phyloP scores from a whole-genome alignment of 2,797 vertebrate species.

The Spizella passerina region DNA sequence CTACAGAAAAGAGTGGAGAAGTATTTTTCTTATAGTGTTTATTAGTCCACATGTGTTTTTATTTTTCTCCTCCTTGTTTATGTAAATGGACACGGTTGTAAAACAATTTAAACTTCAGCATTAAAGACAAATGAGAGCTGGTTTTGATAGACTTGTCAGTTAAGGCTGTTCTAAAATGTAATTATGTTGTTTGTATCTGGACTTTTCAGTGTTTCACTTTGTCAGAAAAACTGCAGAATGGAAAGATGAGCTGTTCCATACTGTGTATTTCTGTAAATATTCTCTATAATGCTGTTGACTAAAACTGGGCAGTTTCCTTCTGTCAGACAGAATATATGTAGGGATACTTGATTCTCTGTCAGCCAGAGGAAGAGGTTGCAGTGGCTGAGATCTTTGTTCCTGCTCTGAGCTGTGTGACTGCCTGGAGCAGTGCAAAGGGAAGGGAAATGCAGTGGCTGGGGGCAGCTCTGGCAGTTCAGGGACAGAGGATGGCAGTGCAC shows the following conservation, averaged over 20 bases:
- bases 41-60: neutral
- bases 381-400: neutral
- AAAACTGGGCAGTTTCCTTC: neutral
- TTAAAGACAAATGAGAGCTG: neutral
- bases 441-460: neutral
- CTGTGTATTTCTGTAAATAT: neutral
- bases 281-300: neutral
- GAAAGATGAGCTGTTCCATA: neutral
- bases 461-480: neutral
- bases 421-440: neutral
- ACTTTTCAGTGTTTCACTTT: neutral
- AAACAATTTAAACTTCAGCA: neutral
- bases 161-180: neutral
- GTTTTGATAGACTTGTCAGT: neutral
- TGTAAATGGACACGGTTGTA: neutral
- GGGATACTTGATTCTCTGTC: neutral
- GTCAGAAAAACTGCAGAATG: neutral
- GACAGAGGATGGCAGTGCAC: neutral
- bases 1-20: neutral
- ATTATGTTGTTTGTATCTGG: neutral
- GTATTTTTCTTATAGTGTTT: neutral
- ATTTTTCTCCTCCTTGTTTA: neutral
- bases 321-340: neutral
- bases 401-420: neutral
- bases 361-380: neutral